A percentile compares a stretch with the other conserved stretches of the same genome.
Conservation (phyloP, 2,888 invertebrate species). For the Eristalinus sepulchralis region DNA sequence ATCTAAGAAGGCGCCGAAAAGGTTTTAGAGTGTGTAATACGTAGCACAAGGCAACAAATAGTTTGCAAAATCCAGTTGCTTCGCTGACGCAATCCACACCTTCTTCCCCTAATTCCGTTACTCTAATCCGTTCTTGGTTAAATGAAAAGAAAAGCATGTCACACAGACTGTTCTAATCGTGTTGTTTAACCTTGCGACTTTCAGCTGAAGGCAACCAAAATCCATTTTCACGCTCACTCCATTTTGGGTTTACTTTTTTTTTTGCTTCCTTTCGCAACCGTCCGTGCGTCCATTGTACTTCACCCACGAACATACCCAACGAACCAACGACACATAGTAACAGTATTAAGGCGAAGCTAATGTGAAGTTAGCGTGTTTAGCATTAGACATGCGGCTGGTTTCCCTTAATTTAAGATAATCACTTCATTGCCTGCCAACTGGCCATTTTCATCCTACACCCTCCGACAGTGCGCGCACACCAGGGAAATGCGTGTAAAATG, state of each 20-base stretch:
- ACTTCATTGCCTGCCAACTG: slow-evolving; percentile 65
- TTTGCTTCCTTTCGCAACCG: background rate
- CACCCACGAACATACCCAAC: background rate
- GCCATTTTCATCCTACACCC: slow-evolving; percentile 49
- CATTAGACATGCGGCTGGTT: slow-evolving; percentile 40
- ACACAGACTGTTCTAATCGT: background rate
- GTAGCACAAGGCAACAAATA: too few species aligned
- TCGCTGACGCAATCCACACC: background rate
- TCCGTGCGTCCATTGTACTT: slow-evolving; percentile 20
- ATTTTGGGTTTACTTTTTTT: background rate
- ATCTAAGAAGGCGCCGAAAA: background rate
- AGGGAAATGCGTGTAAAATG: slow-evolving; percentile 54
- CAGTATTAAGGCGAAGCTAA: slow-evolving; percentile 53
- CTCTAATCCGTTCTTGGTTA: background rate
- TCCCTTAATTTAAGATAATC: slow-evolving; percentile 60
- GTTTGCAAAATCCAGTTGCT: background rate
- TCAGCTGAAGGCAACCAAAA: slow-evolving; percentile 12
- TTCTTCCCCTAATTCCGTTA: background rate
- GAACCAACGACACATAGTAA: slow-evolving; percentile 37
- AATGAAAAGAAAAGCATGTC: background rate
- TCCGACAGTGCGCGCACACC: slow-evolving; percentile 2
- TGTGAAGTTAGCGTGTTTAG: slow-evolving; percentile 50
- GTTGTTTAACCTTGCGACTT: slow-evolving; percentile 31
- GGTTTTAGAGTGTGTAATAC: background rate
- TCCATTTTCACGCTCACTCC: slow-evolving; percentile 29